phyloP scores from a whole-genome alignment of 1,140 invertebrate species.

The Drosophila bocki region DNA sequence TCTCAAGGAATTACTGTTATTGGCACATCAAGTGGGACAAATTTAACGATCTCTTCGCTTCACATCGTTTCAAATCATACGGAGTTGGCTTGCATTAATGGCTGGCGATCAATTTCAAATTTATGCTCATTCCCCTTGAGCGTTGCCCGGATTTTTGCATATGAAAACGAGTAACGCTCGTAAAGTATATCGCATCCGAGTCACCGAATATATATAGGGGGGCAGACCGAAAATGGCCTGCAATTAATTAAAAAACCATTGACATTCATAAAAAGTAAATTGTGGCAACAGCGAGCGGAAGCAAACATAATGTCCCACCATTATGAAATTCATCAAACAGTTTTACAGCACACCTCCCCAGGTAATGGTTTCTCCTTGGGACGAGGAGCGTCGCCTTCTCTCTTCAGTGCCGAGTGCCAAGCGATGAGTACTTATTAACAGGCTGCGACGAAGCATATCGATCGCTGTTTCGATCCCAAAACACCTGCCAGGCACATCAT shows the following conservation, averaged over 20 bases:
- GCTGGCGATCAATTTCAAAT: slow-evolving; percentile 70
- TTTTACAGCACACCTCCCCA: slow-evolving; percentile 70
- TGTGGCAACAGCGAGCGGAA: slow-evolving; percentile 75
- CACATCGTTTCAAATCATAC: slow-evolving; percentile 15
- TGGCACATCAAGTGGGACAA: slow-evolving; percentile 53
- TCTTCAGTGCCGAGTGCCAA: slow-evolving; percentile 8
- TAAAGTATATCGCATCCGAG: slow-evolving; percentile 41
- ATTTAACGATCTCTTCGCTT: slow-evolving; percentile 53
- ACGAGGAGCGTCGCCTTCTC: too few species aligned
- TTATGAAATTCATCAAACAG: slow-evolving; percentile 78
- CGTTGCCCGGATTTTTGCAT: slow-evolving; percentile 33
- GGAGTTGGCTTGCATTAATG: slow-evolving; percentile 61
- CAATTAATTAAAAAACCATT: slow-evolving; percentile 83
- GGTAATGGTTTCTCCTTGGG: slow-evolving; percentile 7
- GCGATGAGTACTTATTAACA: slow-evolving; percentile 79
- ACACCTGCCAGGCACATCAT: slow-evolving; percentile 62
- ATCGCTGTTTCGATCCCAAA: slow-evolving; percentile 59
- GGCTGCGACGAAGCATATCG: slow-evolving; percentile 53
- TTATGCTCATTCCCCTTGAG: slow-evolving; percentile 45
- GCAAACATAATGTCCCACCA: slow-evolving; percentile 66
- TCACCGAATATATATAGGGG: slow-evolving; percentile 14
- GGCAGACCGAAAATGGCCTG: slow-evolving; percentile 58
- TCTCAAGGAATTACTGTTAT: slow-evolving; percentile 35
- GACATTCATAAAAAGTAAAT: slow-evolving; percentile 84
- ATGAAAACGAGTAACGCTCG: slow-evolving; percentile 24